Conservation (phyloP, 2,888 invertebrate genomes). For the Pinctada fucata region DNA sequence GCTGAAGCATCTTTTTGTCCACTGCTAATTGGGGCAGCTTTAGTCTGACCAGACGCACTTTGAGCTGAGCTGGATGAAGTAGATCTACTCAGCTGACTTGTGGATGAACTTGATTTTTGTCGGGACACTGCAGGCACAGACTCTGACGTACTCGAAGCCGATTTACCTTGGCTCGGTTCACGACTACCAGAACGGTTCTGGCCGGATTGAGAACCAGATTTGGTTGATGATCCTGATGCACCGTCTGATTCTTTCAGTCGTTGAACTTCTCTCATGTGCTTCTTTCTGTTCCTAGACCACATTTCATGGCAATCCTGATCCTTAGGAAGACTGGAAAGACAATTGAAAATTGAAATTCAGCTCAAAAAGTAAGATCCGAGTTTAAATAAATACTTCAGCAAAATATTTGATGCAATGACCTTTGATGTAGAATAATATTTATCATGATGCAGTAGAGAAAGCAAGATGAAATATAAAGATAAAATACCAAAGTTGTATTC, state of each 20-base stretch:
- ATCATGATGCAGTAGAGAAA: not conserved
- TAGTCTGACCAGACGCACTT: not conserved
- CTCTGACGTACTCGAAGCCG: not conserved
- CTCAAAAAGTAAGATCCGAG: not conserved
- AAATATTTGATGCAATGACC: not conserved
- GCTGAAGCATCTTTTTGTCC: not conserved
- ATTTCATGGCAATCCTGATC: slow-evolving; percentile 99
- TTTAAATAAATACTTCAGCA: not conserved
- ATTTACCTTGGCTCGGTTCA: not conserved
- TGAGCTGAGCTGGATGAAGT: slow-evolving; percentile 4
- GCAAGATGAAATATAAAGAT: not conserved
- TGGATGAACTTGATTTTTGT: not conserved
- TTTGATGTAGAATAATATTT: too few species aligned
- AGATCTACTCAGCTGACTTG: not conserved
- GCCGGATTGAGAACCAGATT: not conserved
- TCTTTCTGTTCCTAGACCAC: slow-evolving; percentile 97
- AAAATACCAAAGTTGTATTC: not conserved
- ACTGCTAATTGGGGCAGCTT: not conserved
- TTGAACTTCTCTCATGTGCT: slow-evolving; percentile 62
- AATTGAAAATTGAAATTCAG: not conserved
- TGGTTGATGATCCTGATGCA: not conserved
- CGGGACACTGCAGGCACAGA: not conserved
- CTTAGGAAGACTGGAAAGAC: slow-evolving; percentile 83
- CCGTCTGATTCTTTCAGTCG: slow-evolving; percentile 31
- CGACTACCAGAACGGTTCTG: not conserved